These are phyloP conservation scores for Hydropsyche betteni DNA, from an alignment of 2,888 invertebrate species.

Conservation along the genomic window DNA sequence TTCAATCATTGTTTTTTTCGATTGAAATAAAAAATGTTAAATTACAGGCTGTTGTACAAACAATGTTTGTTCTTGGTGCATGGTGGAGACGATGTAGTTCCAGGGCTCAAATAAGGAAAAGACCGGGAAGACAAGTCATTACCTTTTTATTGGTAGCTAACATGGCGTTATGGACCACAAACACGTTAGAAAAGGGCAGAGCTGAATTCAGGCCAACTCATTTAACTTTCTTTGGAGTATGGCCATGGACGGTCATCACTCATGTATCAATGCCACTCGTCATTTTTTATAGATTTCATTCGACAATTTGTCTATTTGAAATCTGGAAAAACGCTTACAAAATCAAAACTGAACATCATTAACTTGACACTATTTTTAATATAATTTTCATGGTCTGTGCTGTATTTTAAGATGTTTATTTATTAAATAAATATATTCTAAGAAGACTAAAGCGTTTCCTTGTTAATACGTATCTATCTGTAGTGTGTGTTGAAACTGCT, in stretches of 20 bases:
- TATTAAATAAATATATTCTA: no score
- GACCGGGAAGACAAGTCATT: slow-evolving; percentile 86
- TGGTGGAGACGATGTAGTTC: slow-evolving; percentile 80
- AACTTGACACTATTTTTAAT: background rate
- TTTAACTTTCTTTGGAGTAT: slow-evolving; percentile 80
- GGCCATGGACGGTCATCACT: slow-evolving; percentile 92
- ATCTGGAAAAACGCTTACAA: slow-evolving; percentile 93
- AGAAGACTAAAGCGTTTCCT: no score
- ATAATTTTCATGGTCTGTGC: no score
- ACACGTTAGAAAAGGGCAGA: slow-evolving; percentile 82
- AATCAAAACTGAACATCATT: slow-evolving; percentile 59
- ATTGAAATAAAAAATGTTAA: slow-evolving; percentile 1
- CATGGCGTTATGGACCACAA: slow-evolving; percentile 88
- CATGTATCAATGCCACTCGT: slow-evolving; percentile 89
- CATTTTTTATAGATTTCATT: slow-evolving; percentile 91
- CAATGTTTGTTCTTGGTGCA: slow-evolving; percentile 78
- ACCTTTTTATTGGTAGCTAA: slow-evolving; percentile 85
- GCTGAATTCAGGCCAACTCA: slow-evolving; percentile 86
- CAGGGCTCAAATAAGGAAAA: slow-evolving; percentile 74
- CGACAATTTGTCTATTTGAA: slow-evolving; percentile 90
- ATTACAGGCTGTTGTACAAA: slow-evolving; percentile 76
- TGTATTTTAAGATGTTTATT: no score
- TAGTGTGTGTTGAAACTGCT: no score
- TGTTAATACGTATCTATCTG: no score
- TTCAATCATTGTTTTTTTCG: background rate